A percentile compares a stretch with the other conserved stretches of the same genome.
phyloP scores from a whole-genome alignment of 2,888 invertebrate species.

The Cremastinae sp. region DNA sequence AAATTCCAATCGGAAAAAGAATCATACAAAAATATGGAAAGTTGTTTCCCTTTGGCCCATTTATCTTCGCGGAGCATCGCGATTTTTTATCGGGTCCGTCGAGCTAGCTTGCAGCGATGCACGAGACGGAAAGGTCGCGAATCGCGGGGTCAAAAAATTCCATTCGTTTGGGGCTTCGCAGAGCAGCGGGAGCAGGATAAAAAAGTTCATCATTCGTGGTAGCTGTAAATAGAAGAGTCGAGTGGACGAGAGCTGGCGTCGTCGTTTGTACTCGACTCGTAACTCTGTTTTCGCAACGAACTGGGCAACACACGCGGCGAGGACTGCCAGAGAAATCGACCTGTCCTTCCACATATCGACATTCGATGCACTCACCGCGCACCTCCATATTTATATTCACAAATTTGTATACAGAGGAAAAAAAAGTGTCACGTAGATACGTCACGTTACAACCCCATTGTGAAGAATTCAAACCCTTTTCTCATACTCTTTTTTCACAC shows the following conservation, averaged over 20 bases:
- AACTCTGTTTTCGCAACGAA: slow-evolving; percentile 13
- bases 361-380: slow-evolving; percentile 12
- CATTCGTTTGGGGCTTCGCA: slow-evolving; percentile 19
- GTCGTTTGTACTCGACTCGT: slow-evolving; percentile 24
- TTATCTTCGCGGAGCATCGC: too few relatives aligned
- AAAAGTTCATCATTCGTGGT: slow-evolving; percentile 42
- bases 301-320: slow-evolving; percentile 32
- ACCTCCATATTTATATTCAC: not conserved
- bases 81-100: too few relatives aligned
- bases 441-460: slow-evolving; percentile 34
- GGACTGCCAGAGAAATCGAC: slow-evolving; percentile 44
- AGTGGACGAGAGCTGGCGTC: slow-evolving; percentile 45
- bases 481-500: slow-evolving; percentile 19
- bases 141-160: slow-evolving; percentile 16
- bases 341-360: slow-evolving; percentile 48
- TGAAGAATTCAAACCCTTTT: slow-evolving; percentile 47
- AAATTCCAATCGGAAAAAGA: too few relatives aligned
- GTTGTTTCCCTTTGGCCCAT: too few relatives aligned
- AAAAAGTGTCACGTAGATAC: not conserved
- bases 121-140: not conserved
- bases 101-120: too few relatives aligned
- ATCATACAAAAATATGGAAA: too few relatives aligned
- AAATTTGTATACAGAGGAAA: slow-evolving; percentile 2
- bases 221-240: slow-evolving; percentile 45
- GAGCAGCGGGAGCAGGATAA: not conserved